These are phyloP conservation scores for Heliornis fulica DNA, from an alignment of 2,113 vertebrate genomes.

Conservation along the genomic window DNA sequence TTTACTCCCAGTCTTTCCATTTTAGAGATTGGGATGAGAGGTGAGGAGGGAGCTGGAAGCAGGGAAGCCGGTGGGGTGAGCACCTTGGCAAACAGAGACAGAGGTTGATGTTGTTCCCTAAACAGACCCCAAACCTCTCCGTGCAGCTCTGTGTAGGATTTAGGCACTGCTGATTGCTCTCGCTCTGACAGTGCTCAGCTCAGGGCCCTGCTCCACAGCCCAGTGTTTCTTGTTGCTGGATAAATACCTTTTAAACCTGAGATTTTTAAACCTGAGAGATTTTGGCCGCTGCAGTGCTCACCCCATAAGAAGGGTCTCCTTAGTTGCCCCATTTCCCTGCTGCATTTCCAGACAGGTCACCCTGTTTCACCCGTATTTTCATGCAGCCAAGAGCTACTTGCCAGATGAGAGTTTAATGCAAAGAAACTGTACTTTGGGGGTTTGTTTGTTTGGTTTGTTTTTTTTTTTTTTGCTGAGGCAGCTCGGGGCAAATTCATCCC, in stretches of 20 bases:
- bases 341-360: not conserved
- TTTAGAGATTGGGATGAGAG: not conserved
- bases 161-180: not conserved
- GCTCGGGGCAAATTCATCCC: not conserved
- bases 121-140: not conserved
- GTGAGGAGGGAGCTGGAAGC: not conserved
- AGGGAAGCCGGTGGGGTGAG: not conserved
- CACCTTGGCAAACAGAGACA: not conserved
- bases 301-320: accelerated
- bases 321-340: accelerated
- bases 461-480: not conserved
- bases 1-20: not conserved
- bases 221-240: not conserved
- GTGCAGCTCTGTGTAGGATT: not conserved
- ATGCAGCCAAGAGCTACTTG: not conserved
- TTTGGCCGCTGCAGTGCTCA: accelerated
- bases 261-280: not conserved
- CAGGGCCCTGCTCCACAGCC: not conserved
- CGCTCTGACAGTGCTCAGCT: accelerated
- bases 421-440: accelerated
- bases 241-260: not conserved
- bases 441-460: too few species aligned
- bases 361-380: not conserved
- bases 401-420: not conserved
- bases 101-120: not conserved